phyloP scores from a whole-genome alignment of 2,888 invertebrate genomes.

The Suillia variegata region DNA sequence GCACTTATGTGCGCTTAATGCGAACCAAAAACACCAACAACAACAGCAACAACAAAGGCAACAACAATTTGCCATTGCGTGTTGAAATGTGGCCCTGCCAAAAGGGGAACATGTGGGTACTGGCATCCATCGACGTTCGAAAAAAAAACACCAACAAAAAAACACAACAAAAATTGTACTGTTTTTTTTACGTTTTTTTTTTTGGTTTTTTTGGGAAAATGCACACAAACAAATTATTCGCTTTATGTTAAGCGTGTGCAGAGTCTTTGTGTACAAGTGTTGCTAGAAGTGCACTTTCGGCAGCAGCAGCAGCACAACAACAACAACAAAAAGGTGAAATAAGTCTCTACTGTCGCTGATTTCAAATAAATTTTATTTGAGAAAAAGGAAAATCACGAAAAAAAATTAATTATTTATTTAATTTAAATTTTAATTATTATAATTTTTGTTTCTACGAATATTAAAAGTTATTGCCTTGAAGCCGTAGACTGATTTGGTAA shows the following conservation, averaged over 20 bases:
- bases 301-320: not conserved
- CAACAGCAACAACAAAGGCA: not conserved
- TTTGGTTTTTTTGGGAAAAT: conserved; percentile 2
- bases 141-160: not conserved
- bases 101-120: not conserved
- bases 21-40: not conserved
- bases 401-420: too few relatives aligned
- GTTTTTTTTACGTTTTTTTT: too few relatives aligned
- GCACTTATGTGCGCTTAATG: conserved; percentile 4
- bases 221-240: not conserved
- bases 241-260: not conserved
- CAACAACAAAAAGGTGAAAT: too few relatives aligned
- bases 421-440: too few relatives aligned
- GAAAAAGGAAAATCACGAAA: too few relatives aligned
- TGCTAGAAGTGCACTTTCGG: not conserved
- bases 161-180: not conserved
- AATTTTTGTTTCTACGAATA: too few relatives aligned
- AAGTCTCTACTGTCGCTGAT: too few relatives aligned
- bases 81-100: not conserved
- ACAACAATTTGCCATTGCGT: conserved; percentile 15
- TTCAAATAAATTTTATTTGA: too few relatives aligned
- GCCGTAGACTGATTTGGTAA: too few relatives aligned
- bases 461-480: too few relatives aligned
- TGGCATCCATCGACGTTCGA: not conserved
- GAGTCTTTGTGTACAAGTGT: not conserved